Evolutionary conservation across 2,888 invertebrate species (phyloP), one percentile per base, ranked within the genome.

Genomic region (Andrena bucephala): DNA sequence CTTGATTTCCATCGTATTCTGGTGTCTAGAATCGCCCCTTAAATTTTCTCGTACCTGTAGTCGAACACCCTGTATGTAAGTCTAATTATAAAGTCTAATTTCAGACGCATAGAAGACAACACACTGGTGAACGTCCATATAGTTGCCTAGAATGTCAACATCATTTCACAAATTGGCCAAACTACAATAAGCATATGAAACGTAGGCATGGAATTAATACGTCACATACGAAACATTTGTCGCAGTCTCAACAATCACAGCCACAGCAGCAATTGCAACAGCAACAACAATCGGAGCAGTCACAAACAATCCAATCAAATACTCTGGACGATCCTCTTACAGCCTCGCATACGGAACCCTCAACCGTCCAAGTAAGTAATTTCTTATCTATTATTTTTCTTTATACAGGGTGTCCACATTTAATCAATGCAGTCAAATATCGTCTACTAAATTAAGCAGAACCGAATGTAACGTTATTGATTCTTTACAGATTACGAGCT

Each of bases 141-240:
- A 95, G 96, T 0, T 97, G 97, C 88, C 93, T 95, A 50, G 96
- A 96, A 83, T 97, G 97, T 89, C 96, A 96, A 74, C 96, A 96
- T 91, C 95, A 97, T 90, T 97, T 97, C 87, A 97, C 97, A 0
- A 97, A 97, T 91, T 97, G 97, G 97, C 97, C 97, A 0, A 97
- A 97, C 94, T 97, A 97, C 89, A 97, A 97, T 89, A 97, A 97
- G 89, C 97, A 97, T 91, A 97, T 97, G 96, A 97, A 97, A 93
- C 94, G 97, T 33, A 94, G 97, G 36, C 97, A 97, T 83, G 96
- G 96, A 50, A 95, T 95, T 80, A 95, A 95, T 85, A 94, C 96
- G 0, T 95, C 96, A 0, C 95, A 95, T 54, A 90, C 92, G 2
- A 94, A 93, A 76, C 90, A 93, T 78, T 76, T 91, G 7, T 90